A percentile compares a stretch with the other conserved stretches of the same genome.
Conservation (phyloP, 2,113 vertebrate genomes). For the Riparia riparia region DNA sequence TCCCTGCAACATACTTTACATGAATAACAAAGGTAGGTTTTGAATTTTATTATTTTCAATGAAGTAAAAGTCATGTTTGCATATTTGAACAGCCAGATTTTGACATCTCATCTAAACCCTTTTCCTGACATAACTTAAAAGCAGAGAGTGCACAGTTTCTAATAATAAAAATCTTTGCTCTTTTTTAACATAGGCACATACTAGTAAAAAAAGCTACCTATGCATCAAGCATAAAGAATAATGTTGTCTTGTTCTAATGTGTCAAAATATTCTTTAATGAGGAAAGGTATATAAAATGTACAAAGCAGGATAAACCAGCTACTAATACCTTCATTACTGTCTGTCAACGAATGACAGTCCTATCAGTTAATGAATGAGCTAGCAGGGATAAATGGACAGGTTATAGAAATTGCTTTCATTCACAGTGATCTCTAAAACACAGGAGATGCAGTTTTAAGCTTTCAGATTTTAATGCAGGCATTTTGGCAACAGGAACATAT, state of each 20-base stretch:
- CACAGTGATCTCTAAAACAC: conserved; percentile 46
- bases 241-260: background rate
- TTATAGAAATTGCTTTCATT: conserved; percentile 66
- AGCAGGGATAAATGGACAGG: conserved; percentile 53
- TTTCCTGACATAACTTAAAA: background rate
- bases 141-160: background rate
- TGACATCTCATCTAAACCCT: background rate
- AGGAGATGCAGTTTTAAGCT: conserved; percentile 41
- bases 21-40: background rate
- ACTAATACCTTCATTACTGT: conserved; percentile 67
- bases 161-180: background rate
- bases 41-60: background rate
- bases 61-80: background rate
- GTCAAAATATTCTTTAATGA: conserved; percentile 45
- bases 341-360: conserved; percentile 35
- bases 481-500: conserved; percentile 10
- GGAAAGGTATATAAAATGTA: conserved; percentile 48
- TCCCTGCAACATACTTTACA: background rate
- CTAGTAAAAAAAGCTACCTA: background rate
- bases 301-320: conserved; percentile 56
- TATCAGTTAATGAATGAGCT: conserved; percentile 55
- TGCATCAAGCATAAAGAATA: background rate
- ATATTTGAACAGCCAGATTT: background rate
- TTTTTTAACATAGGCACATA: background rate
- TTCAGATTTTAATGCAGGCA: conserved; percentile 33